Evolutionary conservation across 2,888 invertebrate species (phyloP), one percentile per base, ranked within the genome.

Genomic region (Lepidocyrtoides sp.): DNA sequence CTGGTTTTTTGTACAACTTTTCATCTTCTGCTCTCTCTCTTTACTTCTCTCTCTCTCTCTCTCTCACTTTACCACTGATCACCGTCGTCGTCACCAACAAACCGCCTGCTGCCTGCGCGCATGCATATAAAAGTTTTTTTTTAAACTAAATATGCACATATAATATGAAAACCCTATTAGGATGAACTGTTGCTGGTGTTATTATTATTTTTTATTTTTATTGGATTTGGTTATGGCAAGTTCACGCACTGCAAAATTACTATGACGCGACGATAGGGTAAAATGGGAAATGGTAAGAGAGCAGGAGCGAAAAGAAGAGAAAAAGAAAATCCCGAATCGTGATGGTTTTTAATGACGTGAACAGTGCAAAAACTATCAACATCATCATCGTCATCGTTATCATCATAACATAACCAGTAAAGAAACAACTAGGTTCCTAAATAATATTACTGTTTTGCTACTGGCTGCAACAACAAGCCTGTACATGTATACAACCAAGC

Each of bases 341-440:
- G 84, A 85, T 57, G 26, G 3, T 48, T 66, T 85, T 85, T 77
- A 75, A 86, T 57, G 86, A 77, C 44, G 20, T 72, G 23, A 17
- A 48, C 36, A 66, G 0, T 0, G 14, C 32, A 32, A 69, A 32
- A n/a, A 20, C n/a, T 17, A 57, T 2, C n/a, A n/a, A n/a, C n/a
- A n/a, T n/a, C n/a, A n/a, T n/a, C n/a, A n/a, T n/a, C 57, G 17
- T 57, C 57, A 57, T 7, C 12, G 8, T 48, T 48, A 14, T 48
- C 48, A 48, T n/a, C 14, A 48, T 41, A 60, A 7, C 32, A 20
- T 32, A 14, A 66, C 66, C 32, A n/a, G n/a, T 12, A 32, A n/a
- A 32, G 1, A n/a, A 66, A 32, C 14, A 66, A 29, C 14, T 26
- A 26, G 1, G 8, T 20, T 48, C 17, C 2, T 54, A 17, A 10